Conservation (phyloP, 2,113 vertebrate genomes). For the Ursus arctos region DNA sequence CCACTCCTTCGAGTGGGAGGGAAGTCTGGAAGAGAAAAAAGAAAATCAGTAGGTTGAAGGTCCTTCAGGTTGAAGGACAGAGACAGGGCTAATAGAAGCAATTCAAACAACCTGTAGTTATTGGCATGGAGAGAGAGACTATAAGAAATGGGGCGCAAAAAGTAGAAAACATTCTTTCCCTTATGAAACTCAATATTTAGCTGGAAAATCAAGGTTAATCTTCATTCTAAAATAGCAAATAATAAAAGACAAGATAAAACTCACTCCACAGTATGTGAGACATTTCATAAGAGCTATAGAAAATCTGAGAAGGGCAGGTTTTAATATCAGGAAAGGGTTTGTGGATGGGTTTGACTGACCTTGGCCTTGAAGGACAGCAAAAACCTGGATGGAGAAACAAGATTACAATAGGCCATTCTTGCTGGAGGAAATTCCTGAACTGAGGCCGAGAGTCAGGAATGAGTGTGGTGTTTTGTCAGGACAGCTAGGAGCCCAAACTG, state of each 20-base stretch:
- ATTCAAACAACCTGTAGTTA: background rate
- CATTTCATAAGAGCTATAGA: background rate
- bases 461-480: constrained; percentile 29
- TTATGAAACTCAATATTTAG: background rate
- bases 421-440: constrained; percentile 69
- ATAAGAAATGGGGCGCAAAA: background rate
- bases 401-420: constrained; percentile 66
- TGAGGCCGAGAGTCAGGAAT: constrained; percentile 27
- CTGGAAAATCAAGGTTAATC: constrained; percentile 2
- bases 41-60: background rate
- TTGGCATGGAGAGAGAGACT: background rate
- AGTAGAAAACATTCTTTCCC: background rate
- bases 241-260: background rate
- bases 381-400: background rate
- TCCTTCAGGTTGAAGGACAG: background rate
- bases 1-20: rapidly evolving
- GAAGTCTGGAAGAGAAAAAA: background rate
- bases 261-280: background rate
- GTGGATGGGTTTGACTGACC: background rate
- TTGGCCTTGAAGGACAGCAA: constrained; percentile 49
- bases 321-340: constrained; percentile 40
- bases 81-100: background rate
- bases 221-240: constrained; percentile 43
- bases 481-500: constrained; percentile 49
- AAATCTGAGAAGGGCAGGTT: constrained; percentile 2